Conservation (phyloP, 2,113 vertebrate species). For the Pterocles gutturalis region DNA sequence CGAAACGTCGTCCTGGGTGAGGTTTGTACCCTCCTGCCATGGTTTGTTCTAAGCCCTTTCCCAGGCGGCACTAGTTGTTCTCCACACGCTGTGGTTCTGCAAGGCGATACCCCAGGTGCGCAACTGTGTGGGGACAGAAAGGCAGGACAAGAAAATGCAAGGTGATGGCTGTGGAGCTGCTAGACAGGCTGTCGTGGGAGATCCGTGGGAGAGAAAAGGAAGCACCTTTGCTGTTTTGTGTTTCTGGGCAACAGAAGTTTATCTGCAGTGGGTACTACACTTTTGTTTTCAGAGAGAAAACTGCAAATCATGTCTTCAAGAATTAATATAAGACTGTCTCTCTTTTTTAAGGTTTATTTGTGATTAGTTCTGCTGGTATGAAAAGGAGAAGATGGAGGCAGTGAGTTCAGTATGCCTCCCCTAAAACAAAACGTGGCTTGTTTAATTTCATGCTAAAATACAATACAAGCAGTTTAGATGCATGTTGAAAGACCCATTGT, state of each 20-base stretch:
- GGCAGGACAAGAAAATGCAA: not conserved
- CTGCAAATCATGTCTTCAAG: not conserved
- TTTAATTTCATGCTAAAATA: constrained; percentile 52
- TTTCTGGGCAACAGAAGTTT: not conserved
- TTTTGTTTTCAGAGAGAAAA: constrained; percentile 20
- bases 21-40: constrained; percentile 49
- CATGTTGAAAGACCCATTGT: not conserved
- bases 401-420: not conserved
- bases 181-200: not conserved
- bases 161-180: not conserved
- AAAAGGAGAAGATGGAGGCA: constrained; percentile 8
- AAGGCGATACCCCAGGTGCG: not conserved
- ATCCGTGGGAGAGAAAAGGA: not conserved
- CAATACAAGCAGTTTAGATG: not conserved
- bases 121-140: not conserved
- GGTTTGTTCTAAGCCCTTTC: constrained; percentile 70
- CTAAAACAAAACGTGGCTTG: constrained; percentile 22
- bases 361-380: constrained; percentile 53
- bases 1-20: constrained; percentile 57
- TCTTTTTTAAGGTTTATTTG: constrained; percentile 26
- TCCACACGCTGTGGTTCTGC: not conserved
- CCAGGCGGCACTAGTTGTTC: constrained; percentile 56
- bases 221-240: not conserved
- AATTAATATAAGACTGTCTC: not conserved
- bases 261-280: fast-evolving